Conservation (phyloP, 2,797 vertebrate genomes). For the Lacerta bilineata region DNA sequence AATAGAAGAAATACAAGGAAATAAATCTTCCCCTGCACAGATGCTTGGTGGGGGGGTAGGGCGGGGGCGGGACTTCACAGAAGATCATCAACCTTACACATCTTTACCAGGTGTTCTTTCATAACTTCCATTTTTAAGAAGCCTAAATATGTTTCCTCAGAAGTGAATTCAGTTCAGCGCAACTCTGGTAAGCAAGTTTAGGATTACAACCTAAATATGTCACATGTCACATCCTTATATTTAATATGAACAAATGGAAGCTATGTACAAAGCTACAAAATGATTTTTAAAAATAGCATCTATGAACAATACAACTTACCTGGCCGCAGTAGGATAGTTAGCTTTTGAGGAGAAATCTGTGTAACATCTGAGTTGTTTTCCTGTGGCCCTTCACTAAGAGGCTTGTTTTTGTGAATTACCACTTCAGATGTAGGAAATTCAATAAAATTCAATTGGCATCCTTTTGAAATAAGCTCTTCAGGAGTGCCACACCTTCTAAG, state of each 20-base stretch:
- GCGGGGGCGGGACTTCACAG: neutral
- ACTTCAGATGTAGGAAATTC: constrained; percentile 87
- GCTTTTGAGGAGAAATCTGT: constrained; percentile 93
- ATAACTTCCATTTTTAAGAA: neutral
- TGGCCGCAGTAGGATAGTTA: constrained; percentile 88
- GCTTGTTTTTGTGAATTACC: constrained; percentile 83
- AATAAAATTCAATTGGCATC: constrained; percentile 84
- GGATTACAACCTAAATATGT: neutral
- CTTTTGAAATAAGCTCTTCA: constrained; percentile 85
- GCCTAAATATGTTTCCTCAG: neutral
- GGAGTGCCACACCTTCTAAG: constrained; percentile 88
- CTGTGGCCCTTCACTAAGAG: constrained; percentile 81
- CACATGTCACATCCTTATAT: constrained; percentile 11
- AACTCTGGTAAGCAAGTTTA: neutral
- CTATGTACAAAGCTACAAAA: constrained; percentile 18
- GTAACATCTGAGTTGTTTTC: constrained; percentile 80
- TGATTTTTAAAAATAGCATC: neutral
- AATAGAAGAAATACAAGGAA: too few species aligned
- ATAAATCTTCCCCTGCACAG: too few species aligned
- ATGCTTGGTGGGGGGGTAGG: too few species aligned
- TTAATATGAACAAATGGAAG: constrained; percentile 10
- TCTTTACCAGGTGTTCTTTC: neutral
- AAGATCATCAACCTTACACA: neutral
- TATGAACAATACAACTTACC: constrained; percentile 78
- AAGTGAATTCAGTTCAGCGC: neutral